Conservation (phyloP, 2,113 vertebrate species). For the Chlorodrepanis virens region DNA sequence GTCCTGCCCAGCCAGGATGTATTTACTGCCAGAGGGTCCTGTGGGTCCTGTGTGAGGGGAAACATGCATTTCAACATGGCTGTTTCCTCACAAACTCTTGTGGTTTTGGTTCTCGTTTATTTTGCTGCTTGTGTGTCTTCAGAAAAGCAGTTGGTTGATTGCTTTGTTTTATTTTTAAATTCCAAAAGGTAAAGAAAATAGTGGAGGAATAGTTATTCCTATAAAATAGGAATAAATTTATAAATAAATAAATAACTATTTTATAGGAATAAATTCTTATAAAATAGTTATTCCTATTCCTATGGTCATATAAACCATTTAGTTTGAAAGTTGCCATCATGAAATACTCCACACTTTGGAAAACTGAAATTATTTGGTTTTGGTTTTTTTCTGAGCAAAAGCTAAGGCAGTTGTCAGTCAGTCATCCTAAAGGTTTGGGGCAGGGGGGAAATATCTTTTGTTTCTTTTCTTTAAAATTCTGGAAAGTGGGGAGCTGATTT, state of each 20-base stretch:
- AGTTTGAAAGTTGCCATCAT: neutral
- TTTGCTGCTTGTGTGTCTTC: neutral
- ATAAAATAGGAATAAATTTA: too few species aligned
- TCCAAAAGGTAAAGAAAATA: neutral
- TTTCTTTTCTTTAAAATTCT: neutral
- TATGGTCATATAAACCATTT: neutral
- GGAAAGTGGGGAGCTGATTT: neutral
- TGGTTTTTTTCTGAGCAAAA: neutral
- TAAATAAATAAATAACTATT: too few species aligned
- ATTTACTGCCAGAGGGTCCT: neutral
- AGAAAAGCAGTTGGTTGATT: neutral
- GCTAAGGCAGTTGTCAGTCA: neutral
- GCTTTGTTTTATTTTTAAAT: neutral
- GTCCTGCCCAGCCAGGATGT: neutral
- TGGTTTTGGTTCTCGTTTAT: neutral
- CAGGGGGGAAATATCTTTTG: accelerated
- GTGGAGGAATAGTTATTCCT: neutral
- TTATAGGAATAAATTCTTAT: too few species aligned
- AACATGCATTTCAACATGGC: neutral
- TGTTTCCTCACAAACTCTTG: neutral
- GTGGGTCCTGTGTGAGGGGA: neutral
- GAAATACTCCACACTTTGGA: neutral
- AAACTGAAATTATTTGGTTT: neutral
- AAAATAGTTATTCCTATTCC: too few species aligned
- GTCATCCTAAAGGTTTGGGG: neutral